Evolutionary conservation across 2,888 invertebrate genomes (phyloP), one percentile per base, ranked within the genome.

Genomic region (Ectobius pallidus): DNA sequence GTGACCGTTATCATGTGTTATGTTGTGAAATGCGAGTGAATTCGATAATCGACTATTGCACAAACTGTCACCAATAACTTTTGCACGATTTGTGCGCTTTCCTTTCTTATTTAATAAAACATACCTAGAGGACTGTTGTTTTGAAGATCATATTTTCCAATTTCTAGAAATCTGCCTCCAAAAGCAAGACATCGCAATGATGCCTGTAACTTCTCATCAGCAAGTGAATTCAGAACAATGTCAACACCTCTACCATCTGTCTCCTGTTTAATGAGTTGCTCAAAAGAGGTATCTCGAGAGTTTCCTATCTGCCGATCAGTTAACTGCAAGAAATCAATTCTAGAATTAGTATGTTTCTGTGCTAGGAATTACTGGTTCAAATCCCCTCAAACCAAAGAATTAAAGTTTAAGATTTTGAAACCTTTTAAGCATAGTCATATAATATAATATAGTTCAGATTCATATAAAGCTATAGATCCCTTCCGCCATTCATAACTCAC

Each of bases 181-280:
- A 77, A 77, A 0, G 86, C 88, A 11, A 91, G 81, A 77, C 91
- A 91, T 2, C 89, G 83, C 0, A 90, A 81, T 0, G 90, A 90
- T 0, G 90, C 92, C 79, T 89, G 87, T 0, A 98, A 86, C 82
- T 97, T 97, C 61, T 98, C 97, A 79, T 95, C 97, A 0, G 97
- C 90, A 52, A 99, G 84, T 0, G 96, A 97, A 82, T 99, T 99
- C 9, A 96, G 84, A 16, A 98, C 93, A 70, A 97, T 84, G 80
- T 99, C 94, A 0, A 99, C 97, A 44, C 97, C 97, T 77, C 87
- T 86, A 16, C 97, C 97, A 7, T 91, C 86, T 0, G 97, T 97
- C 79, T 90, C 88, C 63, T 85, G 86, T 78, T 91, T 86, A 70
- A 99, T 88, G 88, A 96, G 90, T 76, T 90, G 88, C 81, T 97